Base-by-base conservation (phyloP, 1,140 invertebrate species). In the Carposina sasakii region DNA sequence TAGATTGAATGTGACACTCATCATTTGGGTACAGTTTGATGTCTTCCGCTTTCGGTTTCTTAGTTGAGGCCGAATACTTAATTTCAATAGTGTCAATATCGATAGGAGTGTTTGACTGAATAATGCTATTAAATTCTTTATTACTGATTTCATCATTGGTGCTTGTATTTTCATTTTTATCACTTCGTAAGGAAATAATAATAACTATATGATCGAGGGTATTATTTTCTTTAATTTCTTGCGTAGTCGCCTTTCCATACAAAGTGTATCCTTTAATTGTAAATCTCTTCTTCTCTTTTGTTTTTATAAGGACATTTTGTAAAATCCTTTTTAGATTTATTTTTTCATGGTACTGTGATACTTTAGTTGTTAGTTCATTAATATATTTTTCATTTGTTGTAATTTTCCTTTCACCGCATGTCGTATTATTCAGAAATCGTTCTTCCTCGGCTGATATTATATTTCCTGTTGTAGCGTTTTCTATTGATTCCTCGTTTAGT, bases 61-160 rank as follows among this genome's bases (percentile, higher is more conserved):
- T 37, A 16, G 51, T 58, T 31, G 33, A 12, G 45, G 52, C 52
- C 52, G n/a, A n/a, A n/a, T 54, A 57, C 37, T 55, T 68, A 19
- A 50, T 54, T 48, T 68, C 61, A 22, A 82, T 68, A 15, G 81
- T 63, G 54, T 78, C 69, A 40, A 82, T 74, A 28, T 74, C 63
- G 23, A 82, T 55, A 1, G 56, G 33, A 21, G 51, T 48, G 28
- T 63, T 61, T 2, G 30, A 57, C 20, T 56, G 8, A n/a, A 76
- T 26, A 1, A 48, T 48, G n/a, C 62, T 28, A 31, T 63, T 54
- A 9, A 77, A 4, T 53, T 67, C 58, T 42, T 57, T 31, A 23
- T 46, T 36, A 1, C 24, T 28, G 24, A n/a, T n/a, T n/a, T n/a
- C n/a, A n/a, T n/a, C n/a, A n/a, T n/a, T n/a, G n/a, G n/a, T n/a